A percentile compares a stretch with the other conserved stretches of the same genome.
These are phyloP conservation scores for Steinernema feltiae DNA, from an alignment of 1,140 invertebrate species.

Conservation along the genomic window DNA sequence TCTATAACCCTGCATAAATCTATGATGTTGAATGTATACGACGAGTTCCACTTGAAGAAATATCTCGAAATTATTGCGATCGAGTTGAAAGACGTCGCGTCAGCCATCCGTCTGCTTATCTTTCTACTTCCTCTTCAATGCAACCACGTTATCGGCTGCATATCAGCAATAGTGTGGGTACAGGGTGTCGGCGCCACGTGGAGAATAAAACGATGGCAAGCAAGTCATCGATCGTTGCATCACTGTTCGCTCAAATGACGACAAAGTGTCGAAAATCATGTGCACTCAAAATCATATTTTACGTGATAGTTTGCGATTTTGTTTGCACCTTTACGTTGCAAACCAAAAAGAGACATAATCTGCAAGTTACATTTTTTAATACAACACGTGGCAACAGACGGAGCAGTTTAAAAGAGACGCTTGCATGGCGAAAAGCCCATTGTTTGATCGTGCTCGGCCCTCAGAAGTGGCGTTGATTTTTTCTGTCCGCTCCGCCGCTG, in stretches of 20 bases:
- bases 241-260: background rate
- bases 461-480: no score
- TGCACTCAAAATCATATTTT: no score
- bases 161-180: background rate
- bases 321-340: no score
- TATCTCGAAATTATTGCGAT: background rate
- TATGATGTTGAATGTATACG: background rate
- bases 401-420: no score
- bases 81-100: background rate
- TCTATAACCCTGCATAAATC: slow-evolving; percentile 10
- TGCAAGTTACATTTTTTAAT: no score
- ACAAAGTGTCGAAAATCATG: no score
- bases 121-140: background rate
- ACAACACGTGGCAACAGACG: no score
- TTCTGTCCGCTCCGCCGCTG: no score
- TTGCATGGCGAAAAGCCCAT: no score
- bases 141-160: background rate
- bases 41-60: background rate
- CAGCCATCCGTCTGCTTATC: background rate
- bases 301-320: no score
- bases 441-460: no score
- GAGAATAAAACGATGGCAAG: background rate
- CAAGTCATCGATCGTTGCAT: background rate
- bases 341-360: no score
- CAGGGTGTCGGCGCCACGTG: background rate